Conservation (phyloP, 2,797 vertebrate species). For the Poecile montanus region DNA sequence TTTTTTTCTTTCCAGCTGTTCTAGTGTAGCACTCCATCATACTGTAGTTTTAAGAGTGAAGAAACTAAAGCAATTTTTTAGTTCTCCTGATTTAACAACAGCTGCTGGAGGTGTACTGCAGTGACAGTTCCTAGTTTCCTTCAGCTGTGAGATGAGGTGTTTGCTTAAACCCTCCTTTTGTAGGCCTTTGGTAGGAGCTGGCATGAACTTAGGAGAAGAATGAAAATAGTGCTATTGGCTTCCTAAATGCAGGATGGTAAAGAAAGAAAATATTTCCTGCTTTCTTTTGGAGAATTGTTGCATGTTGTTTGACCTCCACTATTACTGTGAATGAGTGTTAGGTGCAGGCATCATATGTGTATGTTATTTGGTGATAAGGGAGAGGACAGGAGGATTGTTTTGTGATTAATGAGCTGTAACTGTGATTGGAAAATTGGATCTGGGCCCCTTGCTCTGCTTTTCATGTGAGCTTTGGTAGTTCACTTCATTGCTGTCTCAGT, state of each 20-base stretch:
- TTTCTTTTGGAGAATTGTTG: background rate
- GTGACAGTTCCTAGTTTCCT: background rate
- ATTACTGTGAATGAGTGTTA: background rate
- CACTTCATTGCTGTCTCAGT: background rate
- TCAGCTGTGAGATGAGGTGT: background rate
- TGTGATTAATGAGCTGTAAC: background rate
- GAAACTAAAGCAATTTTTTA: background rate
- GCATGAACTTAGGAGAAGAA: background rate
- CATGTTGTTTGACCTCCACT: background rate
- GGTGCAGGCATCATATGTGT: accelerated
- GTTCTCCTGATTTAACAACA: background rate
- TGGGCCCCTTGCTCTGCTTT: background rate
- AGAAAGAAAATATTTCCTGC: background rate
- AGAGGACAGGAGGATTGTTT: background rate
- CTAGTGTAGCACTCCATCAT: background rate
- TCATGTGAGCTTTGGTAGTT: background rate
- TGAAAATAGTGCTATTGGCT: background rate
- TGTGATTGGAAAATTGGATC: background rate
- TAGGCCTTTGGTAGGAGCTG: background rate
- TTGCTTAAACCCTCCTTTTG: background rate
- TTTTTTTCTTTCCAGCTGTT: background rate
- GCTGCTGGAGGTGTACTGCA: background rate
- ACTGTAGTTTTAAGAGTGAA: background rate
- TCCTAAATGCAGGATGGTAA: background rate
- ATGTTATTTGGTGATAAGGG: background rate